Base-by-base conservation (phyloP, 2,888 invertebrate species). In the Seira musarum region DNA sequence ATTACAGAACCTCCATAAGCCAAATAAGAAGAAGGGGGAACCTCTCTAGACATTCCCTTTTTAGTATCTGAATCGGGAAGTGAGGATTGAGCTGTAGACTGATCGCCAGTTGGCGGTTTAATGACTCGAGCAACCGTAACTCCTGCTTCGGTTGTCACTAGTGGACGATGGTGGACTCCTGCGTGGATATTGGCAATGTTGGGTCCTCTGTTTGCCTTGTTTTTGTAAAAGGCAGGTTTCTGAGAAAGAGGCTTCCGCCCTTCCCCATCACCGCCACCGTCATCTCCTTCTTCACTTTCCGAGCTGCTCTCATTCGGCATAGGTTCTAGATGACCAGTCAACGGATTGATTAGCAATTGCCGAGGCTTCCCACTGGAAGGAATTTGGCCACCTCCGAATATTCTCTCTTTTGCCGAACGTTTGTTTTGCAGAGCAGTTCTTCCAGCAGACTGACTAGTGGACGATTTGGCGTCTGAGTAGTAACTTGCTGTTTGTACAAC, bases 281-380 rank as follows among this genome's bases (percentile, higher is more conserved):
- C 24, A n/a, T 74, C 74, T 75, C 84, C 85, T 82, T 91, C 91
- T 85, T 93, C 93, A 82, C 91, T 91, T 83, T 91, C 90, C 85
- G 93, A 93, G 0, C 92, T 92, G 83, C 91, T 91, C 81, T 92
- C 92, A 68, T 92, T 92, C 30, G 93, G 93, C 89, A 94, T 94
- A 1, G 94, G 93, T 87, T 96, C 96, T 87, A 96, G 91, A 88
- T 95, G 88, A 57, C 96, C 95, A 84, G 96, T 96, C 82, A 96
- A 91, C 0, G 96, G 96, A 90, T 96, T 97, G 87, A 96, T 95
- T 63, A 96, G 92, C 90, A 94, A 95, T 90, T 94, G 94, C 87
- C 93, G 92, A 88, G 92, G 92, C 88, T 93, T 93, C 80, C 93
- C 93, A 30, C 87, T 78, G 8, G 87, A 87, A 87, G 57, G 86